These are phyloP conservation scores for Dendropsophus ebraccatus DNA, from an alignment of 2,113 vertebrate genomes.

Conservation along the genomic window DNA sequence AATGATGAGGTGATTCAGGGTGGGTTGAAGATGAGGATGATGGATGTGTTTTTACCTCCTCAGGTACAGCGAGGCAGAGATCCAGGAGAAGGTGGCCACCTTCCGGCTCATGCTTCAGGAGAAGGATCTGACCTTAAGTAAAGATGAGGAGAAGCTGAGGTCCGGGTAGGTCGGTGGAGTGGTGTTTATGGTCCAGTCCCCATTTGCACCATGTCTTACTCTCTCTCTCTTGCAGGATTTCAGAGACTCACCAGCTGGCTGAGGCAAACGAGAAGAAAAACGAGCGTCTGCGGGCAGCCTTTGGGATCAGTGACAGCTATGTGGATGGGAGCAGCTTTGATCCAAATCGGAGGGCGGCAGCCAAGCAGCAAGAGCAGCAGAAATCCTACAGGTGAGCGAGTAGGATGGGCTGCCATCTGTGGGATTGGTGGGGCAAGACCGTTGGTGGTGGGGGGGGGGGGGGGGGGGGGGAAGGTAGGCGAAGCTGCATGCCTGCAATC, in stretches of 20 bases:
- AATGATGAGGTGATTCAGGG: no score
- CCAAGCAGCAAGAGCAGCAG: slow-evolving; percentile 74
- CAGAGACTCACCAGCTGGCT: slow-evolving; percentile 89
- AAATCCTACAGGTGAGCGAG: slow-evolving; percentile 77
- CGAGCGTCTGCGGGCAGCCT: slow-evolving; percentile 85
- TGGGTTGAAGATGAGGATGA: no score
- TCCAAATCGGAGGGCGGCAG: slow-evolving; percentile 82
- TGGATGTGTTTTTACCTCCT: slow-evolving; percentile 48
- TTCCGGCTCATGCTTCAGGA: slow-evolving; percentile 92
- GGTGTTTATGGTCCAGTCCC: neutral
- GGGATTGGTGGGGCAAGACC: no score
- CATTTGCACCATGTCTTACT: neutral
- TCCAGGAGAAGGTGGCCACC: slow-evolving; percentile 90
- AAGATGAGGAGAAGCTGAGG: slow-evolving; percentile 71
- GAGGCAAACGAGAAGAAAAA: slow-evolving; percentile 93
- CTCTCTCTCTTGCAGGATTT: slow-evolving; percentile 69
- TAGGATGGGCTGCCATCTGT: no score
- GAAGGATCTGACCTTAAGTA: slow-evolving; percentile 79
- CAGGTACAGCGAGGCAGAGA: slow-evolving; percentile 88
- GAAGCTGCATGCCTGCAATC: no score
- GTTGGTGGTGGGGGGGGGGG: no score
- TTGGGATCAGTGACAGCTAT: slow-evolving; percentile 86
- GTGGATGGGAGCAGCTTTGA: slow-evolving; percentile 92
- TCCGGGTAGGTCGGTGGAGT: slow-evolving; percentile 35
- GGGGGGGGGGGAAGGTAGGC: no score